Base-by-base conservation (phyloP, 2,888 invertebrate species). In the Mesopsocus fuscifrons region DNA sequence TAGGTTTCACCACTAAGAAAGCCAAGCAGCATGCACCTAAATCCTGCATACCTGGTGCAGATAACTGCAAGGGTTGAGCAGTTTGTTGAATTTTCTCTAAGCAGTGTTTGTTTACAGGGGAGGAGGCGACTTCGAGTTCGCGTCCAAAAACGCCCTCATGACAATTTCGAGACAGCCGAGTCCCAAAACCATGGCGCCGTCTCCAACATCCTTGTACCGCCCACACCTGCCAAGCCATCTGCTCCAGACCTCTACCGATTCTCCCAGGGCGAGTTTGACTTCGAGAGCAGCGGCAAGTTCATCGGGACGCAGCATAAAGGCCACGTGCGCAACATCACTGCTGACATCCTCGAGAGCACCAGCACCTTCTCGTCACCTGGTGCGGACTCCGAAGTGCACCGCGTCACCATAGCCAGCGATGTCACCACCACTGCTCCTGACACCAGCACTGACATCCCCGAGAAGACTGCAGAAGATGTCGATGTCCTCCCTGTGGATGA, bases 81-180 rank as follows among this genome's bases (percentile, higher is more conserved):
- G n/a, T n/a, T n/a, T n/a, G n/a, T n/a, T n/a, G n/a, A n/a, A n/a
- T n/a, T n/a, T n/a, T n/a, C n/a, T n/a, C n/a, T n/a, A n/a, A n/a
- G n/a, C n/a, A n/a, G n/a, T n/a, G n/a, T n/a, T n/a, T n/a, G n/a
- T 34, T 45, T 47, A 15, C 47, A 52, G 59, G 4, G 77, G 48
- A 79, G 82, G 42, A 73, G 75, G 52, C 81, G 83, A 74, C 78
- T 78, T 52, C 71, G 77, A 49, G 72, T 80, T 1, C 73, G 75
- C 49, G 72, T 74, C 20, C 66, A 68, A 35, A 51, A 53, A 21
- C 69, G 71, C 3, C 60, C 59, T 8, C 54, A 51, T 15, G 84
- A 83, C 57, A 69, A 72, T 18, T 74, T 84, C 41, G 82, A 82
- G 54, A 71, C 72, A 1, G 82, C 84, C 1, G 85, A 85, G 57